These are phyloP conservation scores for Hepsetus odoe DNA, from an alignment of 2,113 vertebrate genomes.

Conservation along the genomic window DNA sequence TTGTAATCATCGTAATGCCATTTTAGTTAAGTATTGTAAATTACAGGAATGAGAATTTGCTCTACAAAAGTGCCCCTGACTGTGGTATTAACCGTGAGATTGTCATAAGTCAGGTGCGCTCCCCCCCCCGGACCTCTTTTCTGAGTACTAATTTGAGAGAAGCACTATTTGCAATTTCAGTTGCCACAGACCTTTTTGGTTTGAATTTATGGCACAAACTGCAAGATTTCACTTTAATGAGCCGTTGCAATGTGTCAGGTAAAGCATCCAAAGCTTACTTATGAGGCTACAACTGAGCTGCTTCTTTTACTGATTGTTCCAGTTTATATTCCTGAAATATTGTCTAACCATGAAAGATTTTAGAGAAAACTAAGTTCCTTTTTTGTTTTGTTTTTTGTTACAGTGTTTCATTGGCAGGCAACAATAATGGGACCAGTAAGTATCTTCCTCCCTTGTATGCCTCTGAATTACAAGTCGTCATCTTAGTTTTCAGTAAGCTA, in stretches of 20 bases:
- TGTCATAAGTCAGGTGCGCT: not conserved
- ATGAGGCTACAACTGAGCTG: too few species aligned
- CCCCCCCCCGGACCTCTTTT: not conserved
- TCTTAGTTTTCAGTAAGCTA: not conserved
- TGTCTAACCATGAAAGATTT: not conserved
- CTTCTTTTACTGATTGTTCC: too few species aligned
- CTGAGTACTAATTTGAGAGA: slow-evolving; percentile 5
- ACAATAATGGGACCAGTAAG: slow-evolving; percentile 99
- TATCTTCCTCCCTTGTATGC: slow-evolving; percentile 52
- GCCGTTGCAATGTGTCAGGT: not conserved
- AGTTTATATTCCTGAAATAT: not conserved
- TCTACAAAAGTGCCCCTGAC: not conserved
- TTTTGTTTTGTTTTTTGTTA: slow-evolving; percentile 63
- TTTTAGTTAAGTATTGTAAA: not conserved
- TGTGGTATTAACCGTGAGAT: not conserved
- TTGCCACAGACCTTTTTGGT: not conserved
- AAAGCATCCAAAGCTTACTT: not conserved
- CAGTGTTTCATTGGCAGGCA: slow-evolving; percentile 99
- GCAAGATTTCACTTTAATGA: not conserved
- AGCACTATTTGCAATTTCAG: not conserved
- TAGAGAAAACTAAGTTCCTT: not conserved
- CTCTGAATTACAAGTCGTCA: not conserved
- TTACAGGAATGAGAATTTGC: not conserved
- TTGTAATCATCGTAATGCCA: not conserved
- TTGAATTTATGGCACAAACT: not conserved